Base-by-base conservation (phyloP, 2,888 invertebrate genomes). In the Esperia sulphurella region DNA sequence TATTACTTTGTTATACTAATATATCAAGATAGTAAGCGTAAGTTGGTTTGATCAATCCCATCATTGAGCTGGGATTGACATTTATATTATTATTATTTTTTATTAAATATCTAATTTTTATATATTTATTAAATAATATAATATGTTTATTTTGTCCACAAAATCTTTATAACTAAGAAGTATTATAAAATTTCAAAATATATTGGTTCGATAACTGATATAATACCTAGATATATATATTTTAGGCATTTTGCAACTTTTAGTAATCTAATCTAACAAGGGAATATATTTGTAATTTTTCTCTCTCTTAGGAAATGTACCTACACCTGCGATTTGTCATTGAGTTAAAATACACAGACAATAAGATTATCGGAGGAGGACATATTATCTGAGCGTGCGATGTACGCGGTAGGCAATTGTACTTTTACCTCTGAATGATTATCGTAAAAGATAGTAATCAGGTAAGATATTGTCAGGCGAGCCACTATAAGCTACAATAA, bases 11-110 rank as follows among this genome's bases (percentile, higher is more conserved):
- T 76, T 71, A 82, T 66, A 76, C 80, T 86, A 83, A 75, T 72
- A 82, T 85, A 85, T 80, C 78, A 72, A 83, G 82, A 82, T 88
- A 88, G 83, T 88, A 88, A 88, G 88, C 88, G 88, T 88, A 88
- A 82, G 80, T 79, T 76, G 66, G 60, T 75, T 67, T 71, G 68
- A 78, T 75, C 76, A 65, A 72, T 75, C 65, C 79, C 70, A 74
- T 79, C 73, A 56, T 61, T 59, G 45, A 61, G 69, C 78, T 65
- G 70, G 76, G 75, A 75, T 68, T 63, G 65, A 70, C 71, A 61
- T 58, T 63, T 72, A 65, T 59, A 57, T 55, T 52, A 54, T 57
- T 59, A 31, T 55, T 62, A n/a, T 69, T 65, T 67, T 53, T 55
- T 53, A 55, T 55, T 68, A 66, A 69, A 69, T 72, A 74, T 60